Conservation (phyloP, 2,113 vertebrate genomes). For the Phalacrocorax aristotelis region DNA sequence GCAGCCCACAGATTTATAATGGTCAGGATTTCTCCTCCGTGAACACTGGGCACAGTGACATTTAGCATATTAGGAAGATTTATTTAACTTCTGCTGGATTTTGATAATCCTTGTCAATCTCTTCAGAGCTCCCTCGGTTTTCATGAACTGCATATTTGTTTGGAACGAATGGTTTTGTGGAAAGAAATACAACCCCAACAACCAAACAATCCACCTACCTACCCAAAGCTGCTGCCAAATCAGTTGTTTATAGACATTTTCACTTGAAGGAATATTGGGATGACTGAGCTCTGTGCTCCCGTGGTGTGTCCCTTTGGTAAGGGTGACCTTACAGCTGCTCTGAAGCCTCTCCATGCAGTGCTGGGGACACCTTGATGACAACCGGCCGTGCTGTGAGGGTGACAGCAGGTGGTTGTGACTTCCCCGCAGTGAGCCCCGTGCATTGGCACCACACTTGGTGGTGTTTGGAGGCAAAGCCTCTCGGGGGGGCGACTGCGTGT, state of each 20-base stretch:
- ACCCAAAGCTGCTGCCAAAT: background rate
- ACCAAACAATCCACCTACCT: too few species aligned
- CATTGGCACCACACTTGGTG: accelerated
- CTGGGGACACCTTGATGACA: background rate
- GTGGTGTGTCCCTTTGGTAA: accelerated
- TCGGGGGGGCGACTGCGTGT: accelerated
- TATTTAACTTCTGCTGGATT: background rate
- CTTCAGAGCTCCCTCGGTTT: background rate
- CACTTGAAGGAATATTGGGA: background rate
- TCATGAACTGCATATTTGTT: background rate
- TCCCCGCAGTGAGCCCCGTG: too few species aligned
- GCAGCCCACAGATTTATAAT: accelerated
- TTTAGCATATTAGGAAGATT: background rate
- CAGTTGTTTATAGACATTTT: background rate
- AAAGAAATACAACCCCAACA: too few species aligned
- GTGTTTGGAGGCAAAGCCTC: background rate
- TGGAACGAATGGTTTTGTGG: background rate
- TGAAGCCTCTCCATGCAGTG: accelerated
- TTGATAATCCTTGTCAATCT: background rate
- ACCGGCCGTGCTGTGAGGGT: background rate
- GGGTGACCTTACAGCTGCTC: background rate
- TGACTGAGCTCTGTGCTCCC: background rate
- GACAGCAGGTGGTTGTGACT: background rate
- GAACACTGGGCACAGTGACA: background rate
- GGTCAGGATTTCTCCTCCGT: accelerated